Percentiles rank a stretch among this genome's conserved stretches.
These are phyloP conservation scores for Galerucella pusilla DNA, from an alignment of 2,888 invertebrate species.

Conservation along the genomic window DNA sequence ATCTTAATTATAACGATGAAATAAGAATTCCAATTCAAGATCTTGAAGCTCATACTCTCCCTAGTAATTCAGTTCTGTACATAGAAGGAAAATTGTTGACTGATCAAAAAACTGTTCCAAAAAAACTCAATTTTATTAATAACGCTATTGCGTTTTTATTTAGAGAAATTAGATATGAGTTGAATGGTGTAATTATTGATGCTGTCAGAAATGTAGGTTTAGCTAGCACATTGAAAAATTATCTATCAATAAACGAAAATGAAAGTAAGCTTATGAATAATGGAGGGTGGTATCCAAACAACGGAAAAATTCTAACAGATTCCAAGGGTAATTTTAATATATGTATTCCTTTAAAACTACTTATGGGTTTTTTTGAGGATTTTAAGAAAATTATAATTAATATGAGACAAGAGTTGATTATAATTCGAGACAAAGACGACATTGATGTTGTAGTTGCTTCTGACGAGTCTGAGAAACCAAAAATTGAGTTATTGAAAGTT, in stretches of 20 bases:
- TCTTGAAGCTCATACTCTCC: constrained; percentile 52
- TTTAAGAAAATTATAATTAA: constrained; percentile 41
- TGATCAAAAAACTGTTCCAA: constrained; percentile 18
- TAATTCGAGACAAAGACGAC: constrained; percentile 38
- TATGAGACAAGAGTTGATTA: constrained; percentile 41
- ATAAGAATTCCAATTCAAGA: constrained; percentile 56
- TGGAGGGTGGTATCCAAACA: background rate
- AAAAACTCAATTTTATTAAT: constrained; percentile 13
- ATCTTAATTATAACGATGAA: constrained; percentile 55
- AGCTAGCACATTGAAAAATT: constrained; percentile 29
- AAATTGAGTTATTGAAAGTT: constrained; percentile 36
- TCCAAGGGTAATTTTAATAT: too few species aligned
- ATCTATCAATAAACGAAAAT: constrained; percentile 1
- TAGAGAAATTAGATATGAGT: constrained; percentile 42
- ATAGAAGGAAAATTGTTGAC: constrained; percentile 43
- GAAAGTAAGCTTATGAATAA: background rate
- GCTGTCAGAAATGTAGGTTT: constrained; percentile 25
- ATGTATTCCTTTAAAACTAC: constrained; percentile 32
- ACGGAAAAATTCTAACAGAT: too few species aligned
- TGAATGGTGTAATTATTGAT: constrained; percentile 42
- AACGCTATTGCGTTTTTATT: constrained; percentile 41
- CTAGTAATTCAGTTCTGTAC: constrained; percentile 49
- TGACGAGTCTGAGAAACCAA: constrained; percentile 30
- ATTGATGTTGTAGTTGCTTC: constrained; percentile 31
- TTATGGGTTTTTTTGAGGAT: constrained; percentile 35